Evolutionary conservation across 2,797 vertebrate species (phyloP), one percentile per base, ranked within the genome.

Genomic region (Uromys caudimaculatus): DNA sequence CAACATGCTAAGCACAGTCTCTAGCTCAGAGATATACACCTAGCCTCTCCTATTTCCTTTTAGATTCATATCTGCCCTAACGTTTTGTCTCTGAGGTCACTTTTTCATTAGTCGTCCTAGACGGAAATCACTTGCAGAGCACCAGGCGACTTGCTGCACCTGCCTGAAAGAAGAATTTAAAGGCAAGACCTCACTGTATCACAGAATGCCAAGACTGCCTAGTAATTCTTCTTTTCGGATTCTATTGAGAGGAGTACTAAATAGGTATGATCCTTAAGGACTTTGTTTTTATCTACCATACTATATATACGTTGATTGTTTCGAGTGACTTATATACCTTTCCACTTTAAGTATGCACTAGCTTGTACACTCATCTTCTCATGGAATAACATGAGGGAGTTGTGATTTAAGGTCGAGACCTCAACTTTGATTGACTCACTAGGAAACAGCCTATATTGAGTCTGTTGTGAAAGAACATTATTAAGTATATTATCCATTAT

Each of bases 391-490:
- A 24, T 69, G 71, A 85, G 54, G 23, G 29, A 89, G 6, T 44
- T 91, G 44, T 52, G 2, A 14, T 88, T 71, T 69, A 60, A 90
- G 23, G 2, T 84, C 93, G 56, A 32, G 2, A 16, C 19, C 32
- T 84, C 27, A 52, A 2, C 58, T 92, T 78, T 77, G 19, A 76
- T 9, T 19, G 71, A 67, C 13, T n/a, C 27, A 64, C 10, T 17
- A 91, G 87, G 27, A 85, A 91, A 75, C 4, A 88, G 29, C 8
- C 13, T 85, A 29, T 54, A 71, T 81, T 76, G 16, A 4, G 67
- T 23, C 71, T 88, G 7, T 93, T 88, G 78, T 96, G 3, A 75
- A 76, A 95, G 89, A 84, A 60, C 1, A 81, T 73, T 94, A 60
- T 54, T 85, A 78, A 79, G 41, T 5, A 56, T 64, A 50, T 84